Conservation (phyloP, 1,140 invertebrate species). For the Cotesia glomerata region DNA sequence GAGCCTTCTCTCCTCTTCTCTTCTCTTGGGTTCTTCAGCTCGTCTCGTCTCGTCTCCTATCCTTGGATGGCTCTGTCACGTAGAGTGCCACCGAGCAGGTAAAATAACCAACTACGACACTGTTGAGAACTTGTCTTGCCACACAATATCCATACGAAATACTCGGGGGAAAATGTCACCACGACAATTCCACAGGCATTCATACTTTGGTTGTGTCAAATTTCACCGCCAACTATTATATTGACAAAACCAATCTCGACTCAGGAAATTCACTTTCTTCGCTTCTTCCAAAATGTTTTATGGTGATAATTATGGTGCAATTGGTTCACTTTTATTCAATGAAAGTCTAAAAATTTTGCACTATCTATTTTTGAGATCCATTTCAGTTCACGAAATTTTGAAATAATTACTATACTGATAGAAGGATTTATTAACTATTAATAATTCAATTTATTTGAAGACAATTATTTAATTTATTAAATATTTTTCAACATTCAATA, state of each 20-base stretch:
- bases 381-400: too few relatives aligned
- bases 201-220: constrained; percentile 6
- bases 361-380: too few relatives aligned
- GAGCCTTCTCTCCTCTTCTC: too few relatives aligned
- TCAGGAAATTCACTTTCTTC: neutral
- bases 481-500: too few relatives aligned
- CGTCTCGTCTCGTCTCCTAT: neutral
- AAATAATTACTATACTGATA: too few relatives aligned
- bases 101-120: constrained; percentile 4
- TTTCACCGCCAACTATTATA: neutral
- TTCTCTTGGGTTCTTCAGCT: neutral
- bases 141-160: constrained; percentile 2
- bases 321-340: neutral
- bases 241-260: neutral
- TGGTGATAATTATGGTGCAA: neutral
- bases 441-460: too few relatives aligned
- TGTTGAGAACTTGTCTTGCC: neutral
- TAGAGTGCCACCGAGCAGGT: neutral
- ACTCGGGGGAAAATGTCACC: neutral
- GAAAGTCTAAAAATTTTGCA: too few relatives aligned
- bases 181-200: neutral
- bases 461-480: too few relatives aligned
- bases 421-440: too few relatives aligned
- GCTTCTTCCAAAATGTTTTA: too few relatives aligned
- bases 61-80: neutral